Base-by-base conservation (phyloP, 1,140 invertebrate species). In the Drosophila yakuba region DNA sequence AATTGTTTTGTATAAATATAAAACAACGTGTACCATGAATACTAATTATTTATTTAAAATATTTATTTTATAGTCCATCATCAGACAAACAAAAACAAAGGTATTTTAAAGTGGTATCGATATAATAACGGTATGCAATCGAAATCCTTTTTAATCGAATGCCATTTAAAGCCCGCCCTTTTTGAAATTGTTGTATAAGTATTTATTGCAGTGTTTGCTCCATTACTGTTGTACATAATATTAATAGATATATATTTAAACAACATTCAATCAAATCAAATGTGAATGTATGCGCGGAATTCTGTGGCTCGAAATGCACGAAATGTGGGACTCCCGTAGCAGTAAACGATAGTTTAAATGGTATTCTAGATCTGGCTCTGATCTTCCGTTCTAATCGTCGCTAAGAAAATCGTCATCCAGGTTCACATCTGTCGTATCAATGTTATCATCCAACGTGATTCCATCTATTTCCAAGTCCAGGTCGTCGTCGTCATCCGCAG, bases 401-500 rank as follows among this genome's bases (percentile, higher is more conserved):
- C 91, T 91, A 8, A 91, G 39, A 62, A 91, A 90, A 39, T 90
- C 85, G 39, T 90, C 91, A 78, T 92, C 91, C 47, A 92, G 50
- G 80, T 91, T 92, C 8, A 92, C 91, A 74, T 92, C 95, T 68
- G 94, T 94, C 20, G 94, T 95, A 86, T 95, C 95, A 57, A 95
- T 95, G 84, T 95, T 95, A 58, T 95, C 95, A 80, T 95, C 95
- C 35, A 95, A 82, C 72, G 93, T 94, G 51, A 94, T 93, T 43
- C 93, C 93, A 45, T 95, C 95, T 20, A 95, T 92, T 84, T 95
- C 95, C 28, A 95, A 74, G 78, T 95, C 95, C 4, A 95, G 74
- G 74, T 95, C 95, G 45, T 89, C 90, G 51, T 92, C 91, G 51
- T 92, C 85, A 15, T 75, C 79, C 8, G 28, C 58, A 20, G 63